Base-by-base conservation (phyloP, 1,140 invertebrate genomes). In the Thaumetopoea pityocampa region DNA sequence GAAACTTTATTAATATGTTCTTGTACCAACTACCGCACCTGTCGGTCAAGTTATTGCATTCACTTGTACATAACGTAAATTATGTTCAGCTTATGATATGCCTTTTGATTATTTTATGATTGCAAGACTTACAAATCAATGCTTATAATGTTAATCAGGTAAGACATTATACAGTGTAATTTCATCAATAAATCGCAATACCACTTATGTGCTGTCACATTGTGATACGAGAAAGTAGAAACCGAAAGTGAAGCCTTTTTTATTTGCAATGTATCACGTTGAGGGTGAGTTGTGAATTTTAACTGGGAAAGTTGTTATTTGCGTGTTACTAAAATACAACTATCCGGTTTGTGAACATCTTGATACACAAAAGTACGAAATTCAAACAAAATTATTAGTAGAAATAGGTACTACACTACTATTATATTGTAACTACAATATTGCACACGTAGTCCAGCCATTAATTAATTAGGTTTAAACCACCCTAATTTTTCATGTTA, bases 201-300 rank as follows among this genome's bases (percentile, higher is more conserved):
- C n/a, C n/a, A n/a, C n/a, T n/a, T n/a, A 57, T 64, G 57, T 52
- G 41, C 35, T 46, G 51, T 51, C 35, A 50, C 50, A 60, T 24
- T 34, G 45, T 51, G 30, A 51, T 34, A 22, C 50, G 56, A 62
- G 67, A 74, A 69, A 71, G 69, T 59, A 14, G 44, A 54, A 51
- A 61, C 33, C 23, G 52, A 70, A 71, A 69, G 66, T 69, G 62
- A 24, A 19, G 28, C 26, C 22, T 42, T 44, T 56, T 53, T 51
- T 54, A 51, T 42, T 51, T 51, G 61, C 51, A 53, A 35, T 24
- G 28, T 47, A 46, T 42, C 56, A 41, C 32, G 46, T 22, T 33
- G 34, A 49, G 59, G 48, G 50, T 53, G 40, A 36, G 38, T 30
- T 57, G 22, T 41, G 60, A 37, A 68, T 64, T 61, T 52, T 44